Percentiles rank a stretch among this genome's conserved stretches.
Conservation (phyloP, 2,888 invertebrate genomes). For the Nomada flava region DNA sequence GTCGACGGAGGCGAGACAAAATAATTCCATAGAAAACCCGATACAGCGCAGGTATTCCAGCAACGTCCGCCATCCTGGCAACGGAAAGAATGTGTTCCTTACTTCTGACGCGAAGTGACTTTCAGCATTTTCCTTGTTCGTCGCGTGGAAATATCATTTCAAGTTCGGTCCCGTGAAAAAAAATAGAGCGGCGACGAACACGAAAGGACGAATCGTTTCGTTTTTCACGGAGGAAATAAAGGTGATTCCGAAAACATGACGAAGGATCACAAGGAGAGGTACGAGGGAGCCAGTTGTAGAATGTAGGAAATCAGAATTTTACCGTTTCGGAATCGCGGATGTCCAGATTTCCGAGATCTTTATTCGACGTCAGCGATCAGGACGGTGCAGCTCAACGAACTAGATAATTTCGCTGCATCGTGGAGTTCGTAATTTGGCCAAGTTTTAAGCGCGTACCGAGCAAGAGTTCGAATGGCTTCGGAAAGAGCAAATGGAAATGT, state of each 20-base stretch:
- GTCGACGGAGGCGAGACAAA: not conserved
- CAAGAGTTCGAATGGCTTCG: constrained; percentile 29
- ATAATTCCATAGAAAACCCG: not conserved
- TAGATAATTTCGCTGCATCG: constrained; percentile 62
- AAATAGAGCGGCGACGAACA: not conserved
- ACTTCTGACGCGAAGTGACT: not conserved
- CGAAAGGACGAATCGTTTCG: not conserved
- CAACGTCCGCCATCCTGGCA: not conserved
- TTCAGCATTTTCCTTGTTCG: not conserved
- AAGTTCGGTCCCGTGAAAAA: not conserved
- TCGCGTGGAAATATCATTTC: not conserved
- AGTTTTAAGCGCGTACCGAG: constrained; percentile 60
- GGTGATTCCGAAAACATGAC: not conserved
- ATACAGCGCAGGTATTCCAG: not conserved
- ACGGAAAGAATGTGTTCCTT: not conserved
- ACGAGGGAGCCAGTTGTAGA: not conserved
- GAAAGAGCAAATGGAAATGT: constrained; percentile 50
- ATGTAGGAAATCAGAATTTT: constrained; percentile 23
- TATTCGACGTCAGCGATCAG: constrained; percentile 29
- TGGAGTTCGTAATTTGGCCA: constrained; percentile 59
- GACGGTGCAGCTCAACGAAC: constrained; percentile 39
- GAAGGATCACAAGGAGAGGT: not conserved
- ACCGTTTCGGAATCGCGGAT: constrained; percentile 3
- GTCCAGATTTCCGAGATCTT: constrained; percentile 33
- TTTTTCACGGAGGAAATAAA: not conserved